These are phyloP conservation scores for Pongo abelii DNA, from an alignment of 2,113 vertebrate genomes.

Conservation along the genomic window DNA sequence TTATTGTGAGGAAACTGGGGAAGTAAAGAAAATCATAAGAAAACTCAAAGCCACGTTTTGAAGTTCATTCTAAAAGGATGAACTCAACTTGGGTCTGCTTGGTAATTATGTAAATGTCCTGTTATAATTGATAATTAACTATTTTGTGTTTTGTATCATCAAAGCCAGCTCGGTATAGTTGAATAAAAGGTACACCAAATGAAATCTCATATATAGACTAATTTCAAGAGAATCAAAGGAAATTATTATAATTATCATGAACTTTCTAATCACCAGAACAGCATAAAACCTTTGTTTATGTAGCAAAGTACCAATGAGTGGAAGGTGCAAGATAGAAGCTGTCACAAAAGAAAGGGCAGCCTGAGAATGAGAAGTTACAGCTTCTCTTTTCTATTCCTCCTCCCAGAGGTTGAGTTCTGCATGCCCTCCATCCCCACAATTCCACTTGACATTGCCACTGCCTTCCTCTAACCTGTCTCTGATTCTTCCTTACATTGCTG, in stretches of 20 bases:
- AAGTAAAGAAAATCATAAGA: constrained; percentile 4
- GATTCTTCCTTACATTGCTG: background rate
- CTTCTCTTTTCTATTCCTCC: background rate
- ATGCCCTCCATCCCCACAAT: rapidly evolving
- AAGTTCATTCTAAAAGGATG: background rate
- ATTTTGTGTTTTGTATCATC: constrained; percentile 58
- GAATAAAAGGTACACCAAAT: background rate
- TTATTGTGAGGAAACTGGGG: background rate
- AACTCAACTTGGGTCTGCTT: constrained; percentile 36
- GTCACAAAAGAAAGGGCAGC: background rate
- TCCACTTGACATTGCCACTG: background rate
- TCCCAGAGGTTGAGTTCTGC: background rate
- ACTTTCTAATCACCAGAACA: constrained; percentile 14
- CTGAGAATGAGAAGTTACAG: background rate
- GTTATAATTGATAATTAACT: constrained; percentile 41
- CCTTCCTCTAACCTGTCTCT: background rate
- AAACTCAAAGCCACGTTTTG: background rate
- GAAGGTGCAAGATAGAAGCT: background rate
- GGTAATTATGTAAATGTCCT: constrained; percentile 46
- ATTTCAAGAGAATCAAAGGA: constrained; percentile 41
- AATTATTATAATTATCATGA: constrained; percentile 47
- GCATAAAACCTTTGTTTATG: background rate
- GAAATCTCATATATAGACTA: constrained; percentile 38
- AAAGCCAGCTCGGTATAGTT: constrained; percentile 32
- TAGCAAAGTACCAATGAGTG: background rate